Conservation (phyloP, 2,888 invertebrate genomes). For the Eumerus sabulonum region DNA sequence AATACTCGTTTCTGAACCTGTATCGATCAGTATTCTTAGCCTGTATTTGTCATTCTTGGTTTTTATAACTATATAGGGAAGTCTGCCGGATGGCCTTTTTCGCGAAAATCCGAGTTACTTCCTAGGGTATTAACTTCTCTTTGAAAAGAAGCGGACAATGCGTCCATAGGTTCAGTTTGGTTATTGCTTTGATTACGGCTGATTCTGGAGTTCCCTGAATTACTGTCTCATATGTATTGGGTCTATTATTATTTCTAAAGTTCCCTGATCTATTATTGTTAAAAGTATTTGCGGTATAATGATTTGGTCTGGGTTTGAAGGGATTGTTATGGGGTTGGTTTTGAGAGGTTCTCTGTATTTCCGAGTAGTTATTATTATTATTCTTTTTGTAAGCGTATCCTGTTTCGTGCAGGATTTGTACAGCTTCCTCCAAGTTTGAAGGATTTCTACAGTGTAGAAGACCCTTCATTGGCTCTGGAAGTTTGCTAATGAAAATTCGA, state of each 20-base stretch:
- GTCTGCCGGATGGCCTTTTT: neutral
- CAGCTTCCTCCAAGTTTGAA: constrained; percentile 42
- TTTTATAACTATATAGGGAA: constrained; percentile 49
- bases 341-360: neutral
- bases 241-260: neutral
- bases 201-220: neutral
- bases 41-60: constrained; percentile 35
- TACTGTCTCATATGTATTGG: neutral
- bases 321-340: neutral
- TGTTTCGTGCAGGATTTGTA: constrained; percentile 49
- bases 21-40: constrained; percentile 37
- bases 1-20: constrained; percentile 44
- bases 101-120: no score
- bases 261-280: no score
- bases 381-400: constrained; percentile 42
- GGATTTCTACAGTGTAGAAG: constrained; percentile 52
- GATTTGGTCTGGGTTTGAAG: neutral
- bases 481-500: constrained; percentile 39
- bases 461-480: constrained; percentile 44
- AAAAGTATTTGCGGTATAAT: no score
- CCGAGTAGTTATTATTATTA: no score
- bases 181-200: neutral
- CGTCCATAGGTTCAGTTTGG: constrained; percentile 19
- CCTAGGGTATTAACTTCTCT: constrained; percentile 2
- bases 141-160: neutral